Base-by-base conservation (phyloP, 2,113 vertebrate species). In the Hystrix brachyura region DNA sequence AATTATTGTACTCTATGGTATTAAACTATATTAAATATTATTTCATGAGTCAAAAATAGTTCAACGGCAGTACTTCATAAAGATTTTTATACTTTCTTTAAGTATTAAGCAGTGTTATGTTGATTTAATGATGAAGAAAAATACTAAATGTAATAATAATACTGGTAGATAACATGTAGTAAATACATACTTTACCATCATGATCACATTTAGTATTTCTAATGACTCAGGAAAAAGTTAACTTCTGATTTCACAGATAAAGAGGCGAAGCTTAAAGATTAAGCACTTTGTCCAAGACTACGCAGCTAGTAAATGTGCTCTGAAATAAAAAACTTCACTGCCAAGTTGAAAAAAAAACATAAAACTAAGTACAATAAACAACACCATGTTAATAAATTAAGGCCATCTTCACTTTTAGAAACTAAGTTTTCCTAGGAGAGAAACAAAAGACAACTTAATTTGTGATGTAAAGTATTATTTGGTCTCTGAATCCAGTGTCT, bases 361-460 rank as follows among this genome's bases (percentile, higher is more conserved):
- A 32, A 51, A 57, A 71, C 14, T 19, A 71, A 55, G 62, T 13
- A 34, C 15, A 90, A 60, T 55, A 21, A 27, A 12, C 8, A 32
- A 64, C 25, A 86, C 64, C 38, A 3, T 0, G 18, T 19, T 19
- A 29, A 10, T 17, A 82, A 11, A 78, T 18, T 59, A 17, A 53
- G 67, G 83, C 11, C 59, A 71, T 25, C 53, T 94, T 57, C 69
- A 79, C 62, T 51, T 88, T 92, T 48, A 94, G 51, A 82, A 76
- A 86, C 21, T 53, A 81, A 86, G 65, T 76, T 17, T 46, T 82
- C 60, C n/a, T 48, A 21, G 51, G 57, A 87, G 81, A 85, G 25
- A 27, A 43, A 86, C 62, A 84, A 93, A 48, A 46, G 18, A 67
- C 18, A 82, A 29, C 3, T 27, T n/a, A 59, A 48, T 60, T 48